Conservation (phyloP, 35 echinoderm and acorn worm genomes). For the Ptychodera flava region DNA sequence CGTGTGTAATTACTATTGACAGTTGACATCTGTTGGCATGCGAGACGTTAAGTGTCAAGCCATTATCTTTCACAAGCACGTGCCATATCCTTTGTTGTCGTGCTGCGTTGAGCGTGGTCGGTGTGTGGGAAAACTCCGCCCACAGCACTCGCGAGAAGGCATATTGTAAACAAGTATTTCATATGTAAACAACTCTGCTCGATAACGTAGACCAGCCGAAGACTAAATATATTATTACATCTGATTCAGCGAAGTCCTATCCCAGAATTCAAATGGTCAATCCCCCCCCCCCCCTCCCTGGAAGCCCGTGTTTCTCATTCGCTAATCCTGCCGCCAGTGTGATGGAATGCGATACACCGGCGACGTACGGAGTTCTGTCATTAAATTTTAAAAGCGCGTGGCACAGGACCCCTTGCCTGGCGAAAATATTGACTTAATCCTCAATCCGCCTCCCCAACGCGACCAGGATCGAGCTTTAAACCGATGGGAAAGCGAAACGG, state of each 20-base stretch:
- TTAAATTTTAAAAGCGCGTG: not conserved
- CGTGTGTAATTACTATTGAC: conserved; percentile 24
- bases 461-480: not conserved
- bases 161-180: not conserved
- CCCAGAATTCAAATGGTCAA: not conserved
- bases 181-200: not conserved
- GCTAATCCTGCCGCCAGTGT: not conserved
- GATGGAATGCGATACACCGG: not conserved
- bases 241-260: not conserved
- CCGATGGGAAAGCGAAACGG: not conserved
- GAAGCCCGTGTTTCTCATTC: not conserved
- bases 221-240: not conserved
- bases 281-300: too few relatives aligned
- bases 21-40: conserved; percentile 17
- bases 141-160: conserved; percentile 4
- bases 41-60: not conserved
- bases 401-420: not conserved
- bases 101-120: not conserved
- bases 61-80: conserved; percentile 9
- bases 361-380: not conserved
- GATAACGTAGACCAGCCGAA: not conserved
- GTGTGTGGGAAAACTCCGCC: conserved; percentile 24
- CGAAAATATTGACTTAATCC: not conserved
- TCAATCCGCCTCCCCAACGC: not conserved
- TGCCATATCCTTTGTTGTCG: conserved; percentile 8